These are phyloP conservation scores for Aspidapion aeneum DNA, from an alignment of 2,888 invertebrate species.

Conservation along the genomic window DNA sequence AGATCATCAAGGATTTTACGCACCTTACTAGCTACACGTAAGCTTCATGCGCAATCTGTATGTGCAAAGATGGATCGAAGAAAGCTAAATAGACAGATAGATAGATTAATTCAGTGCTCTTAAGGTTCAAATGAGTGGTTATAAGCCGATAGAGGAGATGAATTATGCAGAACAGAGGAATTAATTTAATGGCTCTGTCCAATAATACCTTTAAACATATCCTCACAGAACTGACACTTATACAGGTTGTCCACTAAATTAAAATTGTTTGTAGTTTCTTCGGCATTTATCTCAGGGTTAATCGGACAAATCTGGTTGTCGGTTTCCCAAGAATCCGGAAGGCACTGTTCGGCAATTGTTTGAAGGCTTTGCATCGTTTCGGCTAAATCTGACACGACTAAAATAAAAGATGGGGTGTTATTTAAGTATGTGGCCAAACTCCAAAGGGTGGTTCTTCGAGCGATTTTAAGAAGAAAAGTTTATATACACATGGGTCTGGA, in stretches of 20 bases:
- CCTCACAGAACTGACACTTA: constrained; percentile 45
- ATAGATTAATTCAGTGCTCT: too few relatives aligned
- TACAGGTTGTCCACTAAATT: constrained; percentile 37
- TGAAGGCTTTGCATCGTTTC: constrained; percentile 47
- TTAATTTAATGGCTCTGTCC: too few relatives aligned
- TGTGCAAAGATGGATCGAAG: too few relatives aligned
- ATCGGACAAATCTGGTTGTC: constrained; percentile 40
- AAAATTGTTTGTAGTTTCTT: constrained; percentile 34
- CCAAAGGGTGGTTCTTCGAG: constrained; percentile 4
- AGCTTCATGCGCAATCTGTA: neutral
- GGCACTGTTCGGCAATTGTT: constrained; percentile 46
- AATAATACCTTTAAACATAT: constrained; percentile 44
- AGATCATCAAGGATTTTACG: neutral
- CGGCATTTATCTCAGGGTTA: constrained; percentile 34
- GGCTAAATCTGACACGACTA: constrained; percentile 41
- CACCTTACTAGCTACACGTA: too few relatives aligned
- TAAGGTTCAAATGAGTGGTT: too few relatives aligned
- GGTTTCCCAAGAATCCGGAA: constrained; percentile 46
- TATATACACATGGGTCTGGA: too few relatives aligned
- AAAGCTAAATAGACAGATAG: too few relatives aligned
- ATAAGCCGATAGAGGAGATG: too few relatives aligned
- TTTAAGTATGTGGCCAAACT: too few relatives aligned
- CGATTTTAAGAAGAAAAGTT: neutral
- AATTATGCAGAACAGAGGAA: too few relatives aligned
- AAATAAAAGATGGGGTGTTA: too few relatives aligned